A percentile compares a stretch with the other conserved stretches of the same genome.
Evolutionary conservation across 2,888 invertebrate genomes (phyloP).

Genomic region (Philereme vetulata): DNA sequence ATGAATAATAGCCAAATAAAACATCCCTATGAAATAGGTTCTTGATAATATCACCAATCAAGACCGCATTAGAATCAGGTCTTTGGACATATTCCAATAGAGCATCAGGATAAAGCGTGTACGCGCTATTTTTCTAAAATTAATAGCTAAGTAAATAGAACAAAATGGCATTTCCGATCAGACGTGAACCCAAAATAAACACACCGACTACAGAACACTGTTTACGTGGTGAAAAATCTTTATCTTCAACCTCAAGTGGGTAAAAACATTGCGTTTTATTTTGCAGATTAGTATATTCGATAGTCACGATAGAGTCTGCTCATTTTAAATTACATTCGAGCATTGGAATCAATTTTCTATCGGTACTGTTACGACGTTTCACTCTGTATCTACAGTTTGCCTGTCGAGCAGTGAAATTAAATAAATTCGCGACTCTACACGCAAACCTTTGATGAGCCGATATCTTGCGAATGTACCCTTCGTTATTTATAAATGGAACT

Average conservation of each 20-base stretch:
- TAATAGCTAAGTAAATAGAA: constrained; percentile 17
- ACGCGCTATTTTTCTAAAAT: constrained; percentile 16
- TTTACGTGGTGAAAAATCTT: constrained; percentile 19
- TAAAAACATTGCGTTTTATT: constrained; percentile 45
- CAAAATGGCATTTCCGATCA: constrained; percentile 24
- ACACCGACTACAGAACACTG: constrained; percentile 6
- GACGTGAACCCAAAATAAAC: constrained; percentile 20
- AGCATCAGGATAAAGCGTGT: not conserved
- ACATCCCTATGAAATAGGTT: constrained; percentile 3
- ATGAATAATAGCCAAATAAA: constrained; percentile 6
- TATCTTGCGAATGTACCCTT: constrained; percentile 39
- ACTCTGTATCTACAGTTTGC: constrained; percentile 42
- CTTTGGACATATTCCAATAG: constrained; percentile 27
- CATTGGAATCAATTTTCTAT: constrained; percentile 52
- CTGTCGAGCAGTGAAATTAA: constrained; percentile 52
- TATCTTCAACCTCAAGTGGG: constrained; percentile 25
- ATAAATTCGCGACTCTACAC: constrained; percentile 54
- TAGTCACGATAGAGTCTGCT: constrained; percentile 48
- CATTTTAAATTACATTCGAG: constrained; percentile 48
- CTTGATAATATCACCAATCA: constrained; percentile 11
- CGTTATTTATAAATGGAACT: constrained; percentile 31
- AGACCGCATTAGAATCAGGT: constrained; percentile 4
- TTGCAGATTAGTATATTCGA: constrained; percentile 43
- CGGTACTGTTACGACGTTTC: constrained; percentile 41
- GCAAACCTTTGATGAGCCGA: constrained; percentile 43